Base-by-base conservation (phyloP, 2,888 invertebrate species). In the Drosophila differens region DNA sequence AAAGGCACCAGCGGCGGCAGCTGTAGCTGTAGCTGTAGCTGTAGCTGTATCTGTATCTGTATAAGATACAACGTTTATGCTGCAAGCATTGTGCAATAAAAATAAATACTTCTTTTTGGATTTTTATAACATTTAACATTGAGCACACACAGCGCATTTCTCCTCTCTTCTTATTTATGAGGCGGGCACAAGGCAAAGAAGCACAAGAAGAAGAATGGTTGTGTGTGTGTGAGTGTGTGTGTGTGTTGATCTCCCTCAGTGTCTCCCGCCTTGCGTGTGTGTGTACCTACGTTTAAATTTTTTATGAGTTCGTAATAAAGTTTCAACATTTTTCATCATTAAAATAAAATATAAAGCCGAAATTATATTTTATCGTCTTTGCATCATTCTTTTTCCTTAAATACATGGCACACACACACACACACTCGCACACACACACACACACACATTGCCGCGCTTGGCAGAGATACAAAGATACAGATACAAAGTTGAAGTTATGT, bases 291-390 rank as follows among this genome's bases (percentile, higher is more conserved):
- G 83, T 91, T 88, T 91, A 88, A 77, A 82, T 86, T 91, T 90
- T 91, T 86, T 91, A 83, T 87, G 80, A 82, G 91, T 89, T 91
- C 90, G 87, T 91, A 92, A 92, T 92, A 92, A 91, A 91, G 85
- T 92, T 91, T 89, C 85, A 92, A 92, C 92, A 92, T 92, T 91
- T 92, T 92, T 92, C 92, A 92, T 92, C 92, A 92, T 92, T 92
- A 92, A 92, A 92, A 92, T 92, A 92, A 92, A 91, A 92, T 82
- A 81, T 91, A 91, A 91, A 91, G 91, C 90, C 91, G 89, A 91
- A 91, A 91, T 91, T 91, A 91, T 91, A 91, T 91, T 91, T 91
- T 91, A 91, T 91, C 91, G 91, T 91, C 91, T 89, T 90, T 83
- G 88, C 90, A 89, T 91, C 88, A 84, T 85, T 91, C 86, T 87